phyloP scores from a whole-genome alignment of 2,888 invertebrate species.

The Fissipunctia ypsillon region DNA sequence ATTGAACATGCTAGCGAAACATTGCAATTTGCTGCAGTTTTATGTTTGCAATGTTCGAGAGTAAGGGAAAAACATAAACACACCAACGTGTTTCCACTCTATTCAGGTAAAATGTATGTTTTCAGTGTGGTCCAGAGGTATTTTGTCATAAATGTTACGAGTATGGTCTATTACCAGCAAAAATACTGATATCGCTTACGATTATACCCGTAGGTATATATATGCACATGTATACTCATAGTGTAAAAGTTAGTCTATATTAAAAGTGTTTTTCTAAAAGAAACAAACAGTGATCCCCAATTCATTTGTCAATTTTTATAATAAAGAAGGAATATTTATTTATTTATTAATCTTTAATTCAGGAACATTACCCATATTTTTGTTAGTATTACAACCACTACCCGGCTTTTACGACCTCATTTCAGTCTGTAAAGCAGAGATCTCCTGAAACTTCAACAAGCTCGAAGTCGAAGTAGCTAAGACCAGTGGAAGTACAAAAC shows the following conservation, averaged over 20 bases:
- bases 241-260: background rate
- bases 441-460: slow-evolving; percentile 7
- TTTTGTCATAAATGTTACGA: background rate
- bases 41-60: slow-evolving; percentile 8
- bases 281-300: background rate
- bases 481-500: background rate
- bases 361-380: background rate
- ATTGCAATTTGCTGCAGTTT: slow-evolving; percentile 1
- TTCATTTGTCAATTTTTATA: background rate
- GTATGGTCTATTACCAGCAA: background rate
- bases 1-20: background rate
- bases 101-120: background rate
- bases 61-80: background rate
- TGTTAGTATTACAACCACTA: background rate
- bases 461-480: slow-evolving; percentile 5
- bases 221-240: background rate
- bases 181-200: background rate
- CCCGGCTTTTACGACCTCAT: background rate
- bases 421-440: background rate
- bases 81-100: background rate
- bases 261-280: background rate
- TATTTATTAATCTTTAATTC: background rate
- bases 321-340: background rate
- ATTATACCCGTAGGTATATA: background rate
- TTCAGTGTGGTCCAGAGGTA: no score